A percentile compares a stretch with the other conserved stretches of the same genome.
Evolutionary conservation across 1,140 invertebrate species (phyloP).

Genomic region (Antheraea mylitta): DNA sequence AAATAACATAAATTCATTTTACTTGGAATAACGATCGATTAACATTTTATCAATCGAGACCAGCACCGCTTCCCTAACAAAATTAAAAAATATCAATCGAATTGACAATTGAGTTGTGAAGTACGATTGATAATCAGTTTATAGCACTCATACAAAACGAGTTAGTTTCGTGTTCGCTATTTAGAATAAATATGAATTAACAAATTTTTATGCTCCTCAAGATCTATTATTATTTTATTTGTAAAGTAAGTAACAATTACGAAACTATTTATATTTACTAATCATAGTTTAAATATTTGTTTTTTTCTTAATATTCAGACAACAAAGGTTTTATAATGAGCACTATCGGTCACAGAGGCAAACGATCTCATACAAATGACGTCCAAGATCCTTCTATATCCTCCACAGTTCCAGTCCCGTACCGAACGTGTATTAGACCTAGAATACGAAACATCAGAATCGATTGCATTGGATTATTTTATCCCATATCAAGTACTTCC

Average conservation of each 20-base stretch:
- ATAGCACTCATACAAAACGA: too few relatives aligned
- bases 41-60: too few relatives aligned
- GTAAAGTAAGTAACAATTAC: not conserved
- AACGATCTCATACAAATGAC: not conserved
- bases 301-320: not conserved
- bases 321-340: slow-evolving; percentile 24
- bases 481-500: slow-evolving; percentile 55
- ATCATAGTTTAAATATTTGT: too few relatives aligned
- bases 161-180: too few relatives aligned
- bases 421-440: slow-evolving; percentile 34
- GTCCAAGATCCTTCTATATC: slow-evolving; percentile 65
- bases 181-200: too few relatives aligned
- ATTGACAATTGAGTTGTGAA: too few relatives aligned
- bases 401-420: slow-evolving; percentile 40
- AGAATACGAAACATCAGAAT: slow-evolving; percentile 42
- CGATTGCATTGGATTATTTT: slow-evolving; percentile 42
- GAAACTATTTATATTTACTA: not conserved
- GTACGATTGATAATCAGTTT: too few relatives aligned
- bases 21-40: too few relatives aligned
- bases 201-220: not conserved
- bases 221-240: slow-evolving; percentile 6
- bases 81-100: too few relatives aligned
- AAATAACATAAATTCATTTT: too few relatives aligned
- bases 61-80: too few relatives aligned
- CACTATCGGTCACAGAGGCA: slow-evolving; percentile 30